Conservation (phyloP, 2,797 vertebrate genomes). For the Sylvilagus floridanus region DNA sequence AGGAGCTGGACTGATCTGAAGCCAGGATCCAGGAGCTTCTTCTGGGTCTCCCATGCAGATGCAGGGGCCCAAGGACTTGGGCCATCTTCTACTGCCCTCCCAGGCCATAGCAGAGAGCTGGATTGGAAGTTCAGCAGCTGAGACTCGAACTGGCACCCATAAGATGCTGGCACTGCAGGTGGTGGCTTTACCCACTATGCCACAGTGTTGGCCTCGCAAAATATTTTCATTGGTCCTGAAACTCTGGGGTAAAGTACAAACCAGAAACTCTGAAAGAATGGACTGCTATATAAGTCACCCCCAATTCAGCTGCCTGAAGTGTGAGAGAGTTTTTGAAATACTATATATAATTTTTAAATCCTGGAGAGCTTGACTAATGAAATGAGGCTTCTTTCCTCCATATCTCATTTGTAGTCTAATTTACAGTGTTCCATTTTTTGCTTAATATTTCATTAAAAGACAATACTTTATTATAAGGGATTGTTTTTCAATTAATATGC, state of each 20-base stretch:
- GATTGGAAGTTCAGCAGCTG: too few species aligned
- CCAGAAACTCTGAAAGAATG: not conserved
- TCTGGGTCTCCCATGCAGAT: too few species aligned
- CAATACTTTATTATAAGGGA: slow-evolving; percentile 60
- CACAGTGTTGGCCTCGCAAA: not conserved
- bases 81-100: too few species aligned
- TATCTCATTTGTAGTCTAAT: slow-evolving; percentile 71
- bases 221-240: not conserved
- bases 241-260: not conserved
- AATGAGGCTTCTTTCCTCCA: slow-evolving; percentile 36
- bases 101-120: too few species aligned
- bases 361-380: slow-evolving; percentile 67
- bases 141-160: too few species aligned
- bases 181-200: too few species aligned
- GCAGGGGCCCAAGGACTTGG: too few species aligned
- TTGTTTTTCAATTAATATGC: slow-evolving; percentile 51
- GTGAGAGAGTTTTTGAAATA: slow-evolving; percentile 47
- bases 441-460: slow-evolving; percentile 73
- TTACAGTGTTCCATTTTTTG: slow-evolving; percentile 59
- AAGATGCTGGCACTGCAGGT: too few species aligned
- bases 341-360: slow-evolving; percentile 62
- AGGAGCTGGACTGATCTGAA: too few species aligned
- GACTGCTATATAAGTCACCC: not conserved
- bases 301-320: slow-evolving; percentile 26
- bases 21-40: too few species aligned